Evolutionary conservation across 2,797 vertebrate genomes (phyloP).

Genomic region (Acanthis flammea): DNA sequence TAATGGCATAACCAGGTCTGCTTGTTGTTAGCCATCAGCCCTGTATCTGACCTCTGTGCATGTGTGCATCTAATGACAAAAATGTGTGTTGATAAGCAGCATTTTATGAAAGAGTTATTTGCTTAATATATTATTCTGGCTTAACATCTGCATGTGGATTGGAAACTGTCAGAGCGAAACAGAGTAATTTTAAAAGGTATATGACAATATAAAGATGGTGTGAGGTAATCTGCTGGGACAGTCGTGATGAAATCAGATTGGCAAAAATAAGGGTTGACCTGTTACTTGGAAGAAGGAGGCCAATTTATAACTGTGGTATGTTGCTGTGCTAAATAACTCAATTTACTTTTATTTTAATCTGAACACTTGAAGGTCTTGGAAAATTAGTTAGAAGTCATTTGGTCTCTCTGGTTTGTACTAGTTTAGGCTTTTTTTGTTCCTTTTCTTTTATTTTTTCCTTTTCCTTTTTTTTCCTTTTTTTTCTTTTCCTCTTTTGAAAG

Average conservation of each 20-base stretch:
- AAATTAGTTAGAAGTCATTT: not conserved
- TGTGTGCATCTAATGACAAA: not conserved
- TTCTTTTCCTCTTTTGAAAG: not conserved
- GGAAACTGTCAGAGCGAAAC: not conserved
- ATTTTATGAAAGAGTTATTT: constrained; percentile 25
- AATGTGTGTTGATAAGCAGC: constrained; percentile 1
- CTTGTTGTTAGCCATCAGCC: not conserved
- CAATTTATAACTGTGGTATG: not conserved
- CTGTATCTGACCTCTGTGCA: not conserved
- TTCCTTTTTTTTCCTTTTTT: accelerated
- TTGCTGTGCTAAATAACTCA: not conserved
- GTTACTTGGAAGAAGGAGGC: not conserved
- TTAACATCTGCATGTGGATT: not conserved
- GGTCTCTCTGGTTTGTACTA: not conserved
- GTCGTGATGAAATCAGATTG: not conserved
- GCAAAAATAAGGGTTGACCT: not conserved
- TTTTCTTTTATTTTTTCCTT: accelerated
- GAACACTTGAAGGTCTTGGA: not conserved
- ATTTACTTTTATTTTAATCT: not conserved
- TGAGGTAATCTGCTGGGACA: constrained; percentile 7
- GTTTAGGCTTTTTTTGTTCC: not conserved
- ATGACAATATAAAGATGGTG: not conserved
- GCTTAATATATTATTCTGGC: constrained; percentile 1
- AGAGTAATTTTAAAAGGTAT: not conserved
- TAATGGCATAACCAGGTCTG: not conserved